phyloP scores from a whole-genome alignment of 53 echinoderm and acorn worm genomes.

The Holothuria scabra region DNA sequence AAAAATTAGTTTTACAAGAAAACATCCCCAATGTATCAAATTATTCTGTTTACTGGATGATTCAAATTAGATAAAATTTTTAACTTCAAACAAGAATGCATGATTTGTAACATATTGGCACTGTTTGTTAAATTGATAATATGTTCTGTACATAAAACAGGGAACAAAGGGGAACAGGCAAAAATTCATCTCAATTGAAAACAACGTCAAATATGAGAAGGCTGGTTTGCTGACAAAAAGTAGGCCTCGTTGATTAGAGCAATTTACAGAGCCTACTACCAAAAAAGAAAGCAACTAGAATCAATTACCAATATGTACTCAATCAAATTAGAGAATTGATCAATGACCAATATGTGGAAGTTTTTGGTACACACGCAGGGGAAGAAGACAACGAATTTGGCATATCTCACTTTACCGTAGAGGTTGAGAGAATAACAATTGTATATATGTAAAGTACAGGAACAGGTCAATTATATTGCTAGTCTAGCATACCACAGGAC shows the following conservation, averaged over 20 bases:
- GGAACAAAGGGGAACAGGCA: slow-evolving; percentile 23
- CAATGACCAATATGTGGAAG: no score
- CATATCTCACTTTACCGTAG: no score
- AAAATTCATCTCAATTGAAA: slow-evolving; percentile 37
- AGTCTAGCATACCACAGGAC: no score
- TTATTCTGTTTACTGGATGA: slow-evolving; percentile 40
- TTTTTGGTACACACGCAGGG: slow-evolving; percentile 3
- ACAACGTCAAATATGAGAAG: slow-evolving; percentile 38
- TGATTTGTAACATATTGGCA: slow-evolving; percentile 35
- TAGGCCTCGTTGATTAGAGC: slow-evolving; percentile 37
- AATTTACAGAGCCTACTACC: slow-evolving; percentile 21
- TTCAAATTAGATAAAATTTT: slow-evolving; percentile 42
- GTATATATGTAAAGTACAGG: slow-evolving; percentile 10
- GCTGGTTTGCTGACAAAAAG: slow-evolving; percentile 30
- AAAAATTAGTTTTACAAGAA: slow-evolving; percentile 45
- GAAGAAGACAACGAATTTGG: no score
- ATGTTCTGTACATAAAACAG: slow-evolving; percentile 42
- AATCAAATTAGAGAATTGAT: slow-evolving; percentile 25
- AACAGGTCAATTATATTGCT: slow-evolving; percentile 4
- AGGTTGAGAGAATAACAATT: no score
- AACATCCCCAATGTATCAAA: slow-evolving; percentile 38
- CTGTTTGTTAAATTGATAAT: slow-evolving; percentile 37
- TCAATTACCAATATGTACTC: slow-evolving; percentile 43
- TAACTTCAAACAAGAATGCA: slow-evolving; percentile 40
- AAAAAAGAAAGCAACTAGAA: slow-evolving; percentile 35